These are phyloP conservation scores for Drosophila sucinea DNA, from an alignment of 1,140 invertebrate species.

Conservation along the genomic window DNA sequence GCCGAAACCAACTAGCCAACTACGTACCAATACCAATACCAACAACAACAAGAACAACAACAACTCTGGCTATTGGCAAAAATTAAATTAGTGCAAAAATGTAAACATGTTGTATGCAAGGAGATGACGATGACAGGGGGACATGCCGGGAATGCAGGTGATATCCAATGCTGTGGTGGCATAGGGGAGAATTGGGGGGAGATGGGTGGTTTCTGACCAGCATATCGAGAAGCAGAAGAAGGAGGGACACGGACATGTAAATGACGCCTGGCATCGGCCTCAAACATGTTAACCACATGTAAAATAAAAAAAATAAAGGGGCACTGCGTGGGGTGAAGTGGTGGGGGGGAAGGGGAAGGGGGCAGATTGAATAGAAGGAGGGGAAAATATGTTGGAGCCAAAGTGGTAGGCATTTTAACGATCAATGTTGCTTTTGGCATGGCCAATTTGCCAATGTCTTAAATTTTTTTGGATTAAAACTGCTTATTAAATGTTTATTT, in stretches of 20 bases:
- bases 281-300: conserved; percentile 77
- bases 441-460: conserved; percentile 57
- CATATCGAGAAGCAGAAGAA: conserved; percentile 45
- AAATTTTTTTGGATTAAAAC: conserved; percentile 15
- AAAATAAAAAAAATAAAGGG: conserved; percentile 25
- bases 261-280: conserved; percentile 75
- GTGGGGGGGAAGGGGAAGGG: conserved; percentile 8
- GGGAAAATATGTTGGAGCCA: conserved; percentile 18
- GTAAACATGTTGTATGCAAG: conserved; percentile 71
- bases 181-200: not conserved
- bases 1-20: conserved; percentile 51
- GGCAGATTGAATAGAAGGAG: conserved; percentile 14
- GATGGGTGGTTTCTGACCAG: conserved; percentile 13
- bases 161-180: not conserved
- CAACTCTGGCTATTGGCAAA: conserved; percentile 51
- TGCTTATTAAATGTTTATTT: conserved; percentile 13
- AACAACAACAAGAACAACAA: conserved; percentile 47
- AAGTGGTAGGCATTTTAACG: conserved; percentile 56
- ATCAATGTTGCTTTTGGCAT: conserved; percentile 36
- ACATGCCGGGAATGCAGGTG: not conserved
- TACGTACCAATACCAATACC: conserved; percentile 35
- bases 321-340: conserved; percentile 11
- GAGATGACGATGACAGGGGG: not conserved
- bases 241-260: conserved; percentile 69
- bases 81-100: conserved; percentile 82